Percentiles rank a stretch among this genome's conserved stretches.
Conservation (phyloP, 2,888 invertebrate species). For the Orchesellides sinensis region DNA sequence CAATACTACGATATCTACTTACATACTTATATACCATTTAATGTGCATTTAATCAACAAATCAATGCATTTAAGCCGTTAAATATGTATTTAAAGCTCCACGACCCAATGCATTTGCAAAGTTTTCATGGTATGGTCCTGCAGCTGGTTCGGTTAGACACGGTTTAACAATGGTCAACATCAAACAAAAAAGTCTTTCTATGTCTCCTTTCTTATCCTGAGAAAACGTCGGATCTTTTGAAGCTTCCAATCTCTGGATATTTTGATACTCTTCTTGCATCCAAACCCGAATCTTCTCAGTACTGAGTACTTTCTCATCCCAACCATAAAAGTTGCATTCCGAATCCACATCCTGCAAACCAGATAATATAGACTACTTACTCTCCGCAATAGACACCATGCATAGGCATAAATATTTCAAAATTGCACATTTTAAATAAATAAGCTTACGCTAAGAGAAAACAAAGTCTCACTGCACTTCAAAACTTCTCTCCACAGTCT, state of each 20-base stretch:
- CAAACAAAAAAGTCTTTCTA: constrained; percentile 40
- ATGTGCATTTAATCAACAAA: too few species aligned
- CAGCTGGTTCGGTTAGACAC: background rate
- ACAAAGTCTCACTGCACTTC: constrained; percentile 25
- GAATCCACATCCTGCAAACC: constrained; percentile 57
- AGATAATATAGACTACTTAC: background rate
- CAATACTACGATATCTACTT: too few species aligned
- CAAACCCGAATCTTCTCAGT: constrained; percentile 64
- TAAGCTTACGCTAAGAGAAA: constrained; percentile 39
- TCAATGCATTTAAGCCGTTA: too few species aligned
- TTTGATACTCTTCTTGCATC: constrained; percentile 45
- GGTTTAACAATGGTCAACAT: constrained; percentile 49
- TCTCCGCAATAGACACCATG: background rate
- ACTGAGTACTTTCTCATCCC: constrained; percentile 38
- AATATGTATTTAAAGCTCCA: too few species aligned
- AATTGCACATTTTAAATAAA: too few species aligned
- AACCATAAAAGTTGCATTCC: constrained; percentile 43
- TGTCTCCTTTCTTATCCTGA: background rate
- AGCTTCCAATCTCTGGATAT: constrained; percentile 2
- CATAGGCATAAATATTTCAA: too few species aligned
- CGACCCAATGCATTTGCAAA: background rate
- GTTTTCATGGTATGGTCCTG: constrained; percentile 21
- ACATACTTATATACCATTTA: too few species aligned
- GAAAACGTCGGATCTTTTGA: background rate
- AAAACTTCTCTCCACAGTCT: constrained; percentile 51